Conservation (phyloP, 2,113 vertebrate genomes). For the Strix aluco region DNA sequence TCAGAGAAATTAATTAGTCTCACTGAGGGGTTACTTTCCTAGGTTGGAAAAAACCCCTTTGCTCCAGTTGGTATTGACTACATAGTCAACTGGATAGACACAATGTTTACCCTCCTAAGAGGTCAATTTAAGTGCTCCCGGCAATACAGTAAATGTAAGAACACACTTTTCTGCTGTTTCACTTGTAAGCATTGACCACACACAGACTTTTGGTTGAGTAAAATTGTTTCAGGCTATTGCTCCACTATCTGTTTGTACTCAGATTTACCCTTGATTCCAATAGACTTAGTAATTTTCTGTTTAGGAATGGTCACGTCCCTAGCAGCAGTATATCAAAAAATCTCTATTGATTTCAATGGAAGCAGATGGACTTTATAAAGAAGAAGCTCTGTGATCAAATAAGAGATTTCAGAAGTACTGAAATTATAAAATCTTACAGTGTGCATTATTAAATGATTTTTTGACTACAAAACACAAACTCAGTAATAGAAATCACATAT, state of each 20-base stretch:
- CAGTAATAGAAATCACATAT: background rate
- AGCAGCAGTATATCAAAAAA: background rate
- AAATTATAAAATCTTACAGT: background rate
- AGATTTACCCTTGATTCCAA: background rate
- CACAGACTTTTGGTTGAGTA: background rate
- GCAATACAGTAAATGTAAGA: background rate
- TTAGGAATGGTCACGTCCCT: background rate
- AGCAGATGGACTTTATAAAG: background rate
- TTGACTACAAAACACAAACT: background rate
- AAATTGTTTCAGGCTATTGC: background rate
- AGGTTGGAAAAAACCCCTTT: background rate
- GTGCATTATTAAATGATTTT: background rate
- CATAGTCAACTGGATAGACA: conserved; percentile 22
- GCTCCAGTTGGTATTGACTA: conserved; percentile 50
- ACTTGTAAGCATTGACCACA: background rate
- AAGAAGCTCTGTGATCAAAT: background rate
- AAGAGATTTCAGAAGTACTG: background rate
- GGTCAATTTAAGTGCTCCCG: conserved; percentile 49
- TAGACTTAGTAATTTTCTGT: background rate
- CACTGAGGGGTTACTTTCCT: conserved; percentile 48
- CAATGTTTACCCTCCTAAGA: conserved; percentile 49
- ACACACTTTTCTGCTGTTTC: background rate
- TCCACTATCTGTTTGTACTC: background rate
- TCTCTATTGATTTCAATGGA: background rate
- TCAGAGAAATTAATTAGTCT: conserved; percentile 72